These are phyloP conservation scores for Callyntrura sp. DNA, from an alignment of 2,888 invertebrate species.

Conservation along the genomic window DNA sequence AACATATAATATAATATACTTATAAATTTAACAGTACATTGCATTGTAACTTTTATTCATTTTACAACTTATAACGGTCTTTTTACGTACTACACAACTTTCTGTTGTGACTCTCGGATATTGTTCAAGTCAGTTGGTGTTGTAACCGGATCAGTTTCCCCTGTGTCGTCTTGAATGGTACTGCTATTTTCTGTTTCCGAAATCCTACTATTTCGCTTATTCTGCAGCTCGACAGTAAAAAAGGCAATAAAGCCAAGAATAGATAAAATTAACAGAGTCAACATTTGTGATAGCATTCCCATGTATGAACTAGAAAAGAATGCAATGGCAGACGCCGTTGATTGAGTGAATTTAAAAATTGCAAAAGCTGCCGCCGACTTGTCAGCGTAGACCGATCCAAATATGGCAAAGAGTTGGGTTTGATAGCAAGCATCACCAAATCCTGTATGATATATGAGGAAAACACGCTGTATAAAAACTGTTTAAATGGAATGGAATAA, in stretches of 20 bases:
- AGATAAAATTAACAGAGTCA: constrained; percentile 86
- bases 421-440: constrained; percentile 99
- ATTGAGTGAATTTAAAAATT: constrained; percentile 98
- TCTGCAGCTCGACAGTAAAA: constrained; percentile 81
- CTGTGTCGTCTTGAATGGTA: constrained; percentile 38
- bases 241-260: constrained; percentile 78
- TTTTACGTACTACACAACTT: constrained; percentile 50
- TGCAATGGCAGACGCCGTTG: constrained; percentile 93
- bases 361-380: constrained; percentile 99
- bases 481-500: neutral
- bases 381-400: constrained; percentile 95
- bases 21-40: constrained; percentile 8
- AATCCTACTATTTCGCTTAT: constrained; percentile 66
- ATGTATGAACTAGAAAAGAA: constrained; percentile 93
- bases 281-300: constrained; percentile 90
- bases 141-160: constrained; percentile 68
- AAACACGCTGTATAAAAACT: neutral
- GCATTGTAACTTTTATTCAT: neutral
- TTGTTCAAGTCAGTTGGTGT: constrained; percentile 43
- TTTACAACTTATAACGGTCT: neutral
- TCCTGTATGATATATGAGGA: constrained; percentile 57
- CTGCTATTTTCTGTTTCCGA: constrained; percentile 58
- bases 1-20: constrained; percentile 7
- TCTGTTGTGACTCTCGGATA: constrained; percentile 66
- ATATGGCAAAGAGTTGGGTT: constrained; percentile 96